phyloP scores from a whole-genome alignment of 2,888 invertebrate species.

The Lepidocyrtinus sp. region DNA sequence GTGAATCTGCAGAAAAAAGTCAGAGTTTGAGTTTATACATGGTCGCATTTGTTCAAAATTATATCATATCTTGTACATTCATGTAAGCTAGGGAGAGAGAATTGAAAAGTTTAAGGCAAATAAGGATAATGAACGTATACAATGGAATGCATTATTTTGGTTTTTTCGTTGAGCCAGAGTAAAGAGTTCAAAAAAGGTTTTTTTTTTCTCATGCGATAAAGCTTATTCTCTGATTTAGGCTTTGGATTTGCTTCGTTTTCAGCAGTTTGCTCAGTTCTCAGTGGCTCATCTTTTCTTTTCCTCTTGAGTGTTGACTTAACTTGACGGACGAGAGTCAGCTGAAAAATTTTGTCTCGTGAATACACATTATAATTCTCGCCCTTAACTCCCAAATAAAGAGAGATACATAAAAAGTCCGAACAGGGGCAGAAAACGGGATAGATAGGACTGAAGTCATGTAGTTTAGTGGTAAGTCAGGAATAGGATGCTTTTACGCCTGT shows the following conservation, averaged over 20 bases:
- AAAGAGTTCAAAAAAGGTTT: neutral
- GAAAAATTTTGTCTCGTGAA: constrained; percentile 11
- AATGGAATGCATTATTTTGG: constrained; percentile 27
- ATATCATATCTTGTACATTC: neutral
- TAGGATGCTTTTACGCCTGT: too few species aligned
- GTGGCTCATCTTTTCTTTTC: neutral
- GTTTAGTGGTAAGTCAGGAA: too few species aligned
- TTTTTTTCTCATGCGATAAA: too few species aligned
- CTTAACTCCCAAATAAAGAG: too few species aligned
- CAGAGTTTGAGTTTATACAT: neutral
- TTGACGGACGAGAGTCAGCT: constrained; percentile 45
- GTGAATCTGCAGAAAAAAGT: neutral
- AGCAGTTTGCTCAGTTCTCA: neutral
- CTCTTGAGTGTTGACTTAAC: neutral
- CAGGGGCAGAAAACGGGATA: too few species aligned
- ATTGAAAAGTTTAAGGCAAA: neutral
- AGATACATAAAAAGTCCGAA: too few species aligned
- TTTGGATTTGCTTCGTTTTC: neutral
- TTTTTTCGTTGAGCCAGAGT: neutral
- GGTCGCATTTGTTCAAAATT: constrained; percentile 10
- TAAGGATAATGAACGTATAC: constrained; percentile 8
- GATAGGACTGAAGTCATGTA: too few species aligned
- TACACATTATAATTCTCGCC: too few species aligned
- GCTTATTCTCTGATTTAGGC: too few species aligned
- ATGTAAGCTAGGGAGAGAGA: neutral